A percentile compares a stretch with the other conserved stretches of the same genome.
These are phyloP conservation scores for Bufo gargarizans DNA, from an alignment of 2,113 vertebrate genomes.

Conservation along the genomic window DNA sequence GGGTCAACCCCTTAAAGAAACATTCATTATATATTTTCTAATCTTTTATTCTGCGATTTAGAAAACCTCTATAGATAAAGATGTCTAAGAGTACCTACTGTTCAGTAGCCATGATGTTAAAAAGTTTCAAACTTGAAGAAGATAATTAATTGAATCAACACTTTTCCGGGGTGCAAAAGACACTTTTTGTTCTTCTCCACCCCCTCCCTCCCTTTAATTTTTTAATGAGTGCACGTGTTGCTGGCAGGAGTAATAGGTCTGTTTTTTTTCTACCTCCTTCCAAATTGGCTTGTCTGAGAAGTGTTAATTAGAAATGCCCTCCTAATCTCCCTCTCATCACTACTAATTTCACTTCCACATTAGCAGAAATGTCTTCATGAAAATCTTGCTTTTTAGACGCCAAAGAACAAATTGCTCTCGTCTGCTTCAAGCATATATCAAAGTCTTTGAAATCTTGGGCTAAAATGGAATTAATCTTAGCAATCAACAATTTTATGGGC, in stretches of 20 bases:
- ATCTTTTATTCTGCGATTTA: background rate
- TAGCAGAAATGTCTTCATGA: conserved; percentile 17
- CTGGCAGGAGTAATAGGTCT: conserved; percentile 36
- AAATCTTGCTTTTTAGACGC: conserved; percentile 32
- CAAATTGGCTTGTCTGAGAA: conserved; percentile 58
- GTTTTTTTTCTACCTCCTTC: conserved; percentile 47
- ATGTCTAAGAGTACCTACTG: background rate
- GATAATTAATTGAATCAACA: conserved; percentile 40
- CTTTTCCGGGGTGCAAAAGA: conserved; percentile 18
- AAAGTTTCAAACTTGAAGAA: background rate
- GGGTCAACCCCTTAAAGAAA: background rate
- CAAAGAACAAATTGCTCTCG: conserved; percentile 24
- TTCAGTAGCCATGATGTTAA: background rate
- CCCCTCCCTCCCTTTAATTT: background rate
- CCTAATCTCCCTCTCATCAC: conserved; percentile 39
- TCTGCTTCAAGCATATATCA: conserved; percentile 27
- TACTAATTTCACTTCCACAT: conserved; percentile 40
- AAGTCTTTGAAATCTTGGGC: conserved; percentile 18
- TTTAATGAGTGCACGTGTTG: conserved; percentile 32
- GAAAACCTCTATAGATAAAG: background rate
- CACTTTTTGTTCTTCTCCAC: background rate
- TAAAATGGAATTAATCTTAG: conserved; percentile 40
- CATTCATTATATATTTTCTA: background rate
- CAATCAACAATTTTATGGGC: conserved; percentile 32
- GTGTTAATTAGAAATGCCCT: conserved; percentile 51